phyloP scores from a whole-genome alignment of 2,888 invertebrate species.

The Spialia ferax region DNA sequence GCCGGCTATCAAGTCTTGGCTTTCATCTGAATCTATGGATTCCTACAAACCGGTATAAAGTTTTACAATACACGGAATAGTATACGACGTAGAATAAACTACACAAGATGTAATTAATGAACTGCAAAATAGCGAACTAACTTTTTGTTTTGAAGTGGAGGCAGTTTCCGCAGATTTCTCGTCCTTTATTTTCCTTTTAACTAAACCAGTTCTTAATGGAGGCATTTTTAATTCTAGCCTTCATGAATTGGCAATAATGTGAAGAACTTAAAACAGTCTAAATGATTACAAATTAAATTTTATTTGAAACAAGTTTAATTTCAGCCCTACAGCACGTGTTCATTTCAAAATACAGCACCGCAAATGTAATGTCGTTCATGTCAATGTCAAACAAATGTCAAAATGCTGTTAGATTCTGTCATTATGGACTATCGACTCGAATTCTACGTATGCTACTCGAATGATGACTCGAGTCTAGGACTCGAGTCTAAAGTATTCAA shows the following conservation, averaged over 20 bases:
- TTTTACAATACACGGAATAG: neutral
- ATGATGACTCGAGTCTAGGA: no score
- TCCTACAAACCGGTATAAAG: neutral
- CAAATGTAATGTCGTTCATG: no score
- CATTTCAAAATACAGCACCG: neutral
- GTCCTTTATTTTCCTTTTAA: conserved; percentile 67
- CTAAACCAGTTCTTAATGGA: conserved; percentile 70
- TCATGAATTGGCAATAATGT: neutral
- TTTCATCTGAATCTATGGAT: conserved; percentile 49
- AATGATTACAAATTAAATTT: no score
- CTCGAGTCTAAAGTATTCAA: no score
- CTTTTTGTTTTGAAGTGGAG: conserved; percentile 10
- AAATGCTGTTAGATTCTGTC: no score
- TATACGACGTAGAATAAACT: neutral
- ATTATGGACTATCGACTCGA: no score
- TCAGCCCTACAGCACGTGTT: neutral
- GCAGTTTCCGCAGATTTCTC: conserved; percentile 44
- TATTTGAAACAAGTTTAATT: no score
- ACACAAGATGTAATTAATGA: no score
- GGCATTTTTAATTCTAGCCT: conserved; percentile 64
- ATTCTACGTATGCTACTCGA: no score
- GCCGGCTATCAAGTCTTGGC: conserved; percentile 60
- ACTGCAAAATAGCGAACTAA: neutral
- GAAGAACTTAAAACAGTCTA: neutral
- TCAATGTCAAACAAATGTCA: no score